These are phyloP conservation scores for Drosophila insularis DNA, from an alignment of 1,140 invertebrate species.

Conservation along the genomic window DNA sequence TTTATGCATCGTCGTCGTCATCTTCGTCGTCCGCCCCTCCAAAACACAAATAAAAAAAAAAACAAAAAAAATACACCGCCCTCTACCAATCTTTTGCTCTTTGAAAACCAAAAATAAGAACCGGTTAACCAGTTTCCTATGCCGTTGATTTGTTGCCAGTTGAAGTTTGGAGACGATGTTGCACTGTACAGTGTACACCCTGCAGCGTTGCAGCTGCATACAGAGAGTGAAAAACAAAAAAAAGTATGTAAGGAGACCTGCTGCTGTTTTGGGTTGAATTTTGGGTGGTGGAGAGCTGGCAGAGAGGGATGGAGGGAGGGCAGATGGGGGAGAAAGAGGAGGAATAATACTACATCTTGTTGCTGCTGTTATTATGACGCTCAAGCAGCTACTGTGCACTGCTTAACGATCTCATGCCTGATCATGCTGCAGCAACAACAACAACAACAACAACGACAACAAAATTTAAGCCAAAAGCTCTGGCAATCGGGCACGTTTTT, in stretches of 20 bases:
- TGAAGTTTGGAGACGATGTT: conserved; percentile 53
- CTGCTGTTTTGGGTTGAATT: not conserved
- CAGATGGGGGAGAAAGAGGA: not conserved
- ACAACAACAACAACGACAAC: conserved; percentile 52
- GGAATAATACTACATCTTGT: conserved; percentile 62
- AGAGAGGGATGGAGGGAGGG: conserved; percentile 17
- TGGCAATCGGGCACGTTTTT: conserved; percentile 66
- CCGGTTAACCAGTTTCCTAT: conserved; percentile 53
- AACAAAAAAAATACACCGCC: too few species aligned
- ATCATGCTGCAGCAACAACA: conserved; percentile 69
- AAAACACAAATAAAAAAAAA: too few species aligned
- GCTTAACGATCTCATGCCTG: conserved; percentile 78
- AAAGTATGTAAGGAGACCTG: conserved; percentile 32
- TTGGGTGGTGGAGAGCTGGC: conserved; percentile 8
- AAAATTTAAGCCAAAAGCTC: conserved; percentile 70
- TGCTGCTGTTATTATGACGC: conserved; percentile 80
- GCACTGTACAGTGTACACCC: conserved; percentile 69
- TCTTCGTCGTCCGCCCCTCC: conserved; percentile 24
- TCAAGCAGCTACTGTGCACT: conserved; percentile 77
- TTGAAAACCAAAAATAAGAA: conserved; percentile 25
- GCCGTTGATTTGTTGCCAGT: conserved; percentile 41
- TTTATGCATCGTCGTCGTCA: conserved; percentile 62
- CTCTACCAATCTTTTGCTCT: too few species aligned
- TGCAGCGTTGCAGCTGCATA: conserved; percentile 76
- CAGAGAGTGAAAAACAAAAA: not conserved